phyloP scores from a whole-genome alignment of 2,797 vertebrate species.

The Dryobates pubescens region DNA sequence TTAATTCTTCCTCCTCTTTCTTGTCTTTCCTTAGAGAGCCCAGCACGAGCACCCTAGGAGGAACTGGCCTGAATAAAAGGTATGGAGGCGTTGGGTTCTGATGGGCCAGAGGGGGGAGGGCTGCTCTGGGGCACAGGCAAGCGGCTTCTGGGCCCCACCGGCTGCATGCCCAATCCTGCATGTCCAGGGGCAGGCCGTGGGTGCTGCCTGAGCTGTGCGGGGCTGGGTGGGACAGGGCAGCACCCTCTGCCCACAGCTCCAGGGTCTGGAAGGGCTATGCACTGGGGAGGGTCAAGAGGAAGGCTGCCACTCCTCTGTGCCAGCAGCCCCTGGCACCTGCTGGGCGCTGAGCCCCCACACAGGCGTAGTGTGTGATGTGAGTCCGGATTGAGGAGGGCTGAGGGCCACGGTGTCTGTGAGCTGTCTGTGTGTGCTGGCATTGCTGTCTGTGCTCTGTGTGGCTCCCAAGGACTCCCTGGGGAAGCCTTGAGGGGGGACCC shows the following conservation, averaged over 20 bases:
- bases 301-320: not conserved
- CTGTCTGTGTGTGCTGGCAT: not conserved
- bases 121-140: not conserved
- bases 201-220: rapidly evolving
- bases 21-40: conserved; percentile 65
- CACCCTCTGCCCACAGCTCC: rapidly evolving
- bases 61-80: conserved; percentile 74
- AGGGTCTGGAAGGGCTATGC: rapidly evolving
- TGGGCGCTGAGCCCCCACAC: rapidly evolving
- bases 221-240: not conserved
- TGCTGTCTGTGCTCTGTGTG: not conserved
- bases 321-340: not conserved
- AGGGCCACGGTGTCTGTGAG: not conserved
- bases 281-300: rapidly evolving
- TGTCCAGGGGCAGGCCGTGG: not conserved
- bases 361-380: rapidly evolving
- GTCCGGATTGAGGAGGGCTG: not conserved
- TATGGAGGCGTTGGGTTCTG: conserved; percentile 14
- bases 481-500: not conserved
- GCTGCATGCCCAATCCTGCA: not conserved
- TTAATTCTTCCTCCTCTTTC: conserved; percentile 60
- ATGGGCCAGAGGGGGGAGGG: not conserved
- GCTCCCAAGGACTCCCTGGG: not conserved
- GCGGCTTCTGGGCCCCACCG: not conserved
- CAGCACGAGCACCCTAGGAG: conserved; percentile 39